These are phyloP conservation scores for Catocala nupta DNA, from an alignment of 2,888 invertebrate species.

Conservation along the genomic window DNA sequence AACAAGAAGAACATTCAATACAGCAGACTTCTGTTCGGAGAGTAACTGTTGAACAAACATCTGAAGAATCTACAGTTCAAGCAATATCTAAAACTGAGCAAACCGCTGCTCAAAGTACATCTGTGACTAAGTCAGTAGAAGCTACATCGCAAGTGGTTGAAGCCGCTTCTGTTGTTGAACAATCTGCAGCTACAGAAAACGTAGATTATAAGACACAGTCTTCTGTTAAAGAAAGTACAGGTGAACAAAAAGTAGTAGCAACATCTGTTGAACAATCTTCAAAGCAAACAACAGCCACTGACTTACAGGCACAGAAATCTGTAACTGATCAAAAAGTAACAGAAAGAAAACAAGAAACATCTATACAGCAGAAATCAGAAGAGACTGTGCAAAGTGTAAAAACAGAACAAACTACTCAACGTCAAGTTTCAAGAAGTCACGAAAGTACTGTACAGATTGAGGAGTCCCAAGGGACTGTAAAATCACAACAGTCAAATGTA, in stretches of 20 bases:
- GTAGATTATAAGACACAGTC: slow-evolving; percentile 34
- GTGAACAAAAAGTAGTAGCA: slow-evolving; percentile 16
- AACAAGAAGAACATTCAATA: slow-evolving; percentile 43
- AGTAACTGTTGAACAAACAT: slow-evolving; percentile 6
- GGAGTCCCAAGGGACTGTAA: slow-evolving; percentile 16
- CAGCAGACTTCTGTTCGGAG: slow-evolving; percentile 36
- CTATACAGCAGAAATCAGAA: background rate
- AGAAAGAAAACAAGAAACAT: slow-evolving; percentile 15
- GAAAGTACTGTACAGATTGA: slow-evolving; percentile 19
- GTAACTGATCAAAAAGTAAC: slow-evolving; percentile 28
- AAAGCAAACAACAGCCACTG: slow-evolving; percentile 21
- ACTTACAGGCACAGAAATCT: slow-evolving; percentile 35
- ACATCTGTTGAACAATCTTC: slow-evolving; percentile 27
- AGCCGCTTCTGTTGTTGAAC: slow-evolving; percentile 7
- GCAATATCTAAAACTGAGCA: slow-evolving; percentile 17
- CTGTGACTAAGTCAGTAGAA: slow-evolving; percentile 37
- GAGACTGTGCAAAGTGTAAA: slow-evolving; percentile 35
- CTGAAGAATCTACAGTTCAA: slow-evolving; percentile 7
- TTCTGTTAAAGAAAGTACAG: slow-evolving; percentile 25
- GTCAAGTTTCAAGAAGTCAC: slow-evolving; percentile 19
- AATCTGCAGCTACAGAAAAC: slow-evolving; percentile 23
- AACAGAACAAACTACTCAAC: slow-evolving; percentile 3
- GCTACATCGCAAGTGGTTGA: slow-evolving; percentile 33
- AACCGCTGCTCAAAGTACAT: slow-evolving; percentile 32
- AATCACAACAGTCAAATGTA: slow-evolving; percentile 41